A percentile compares a stretch with the other conserved stretches of the same genome.
Evolutionary conservation across 2,888 invertebrate species (phyloP).

Genomic region (Raillietiella orientalis): DNA sequence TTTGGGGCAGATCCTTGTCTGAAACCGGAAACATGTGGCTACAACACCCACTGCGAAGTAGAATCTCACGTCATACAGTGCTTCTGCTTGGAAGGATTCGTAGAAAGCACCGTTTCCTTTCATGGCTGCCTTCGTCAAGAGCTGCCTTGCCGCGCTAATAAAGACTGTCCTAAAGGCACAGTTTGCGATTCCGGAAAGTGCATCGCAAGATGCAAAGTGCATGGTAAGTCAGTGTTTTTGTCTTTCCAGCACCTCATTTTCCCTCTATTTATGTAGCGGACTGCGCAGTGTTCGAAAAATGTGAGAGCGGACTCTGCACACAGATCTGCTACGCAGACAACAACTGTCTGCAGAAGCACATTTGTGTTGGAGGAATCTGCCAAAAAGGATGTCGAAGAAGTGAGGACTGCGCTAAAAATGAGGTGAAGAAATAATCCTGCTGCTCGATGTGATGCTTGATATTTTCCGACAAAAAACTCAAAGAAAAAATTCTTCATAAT

Average conservation of each 20-base stretch:
- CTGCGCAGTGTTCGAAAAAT: slow-evolving; percentile 33
- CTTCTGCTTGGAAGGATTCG: slow-evolving; percentile 48
- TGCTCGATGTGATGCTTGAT: too few species aligned
- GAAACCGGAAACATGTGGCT: slow-evolving; percentile 35
- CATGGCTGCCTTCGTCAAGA: slow-evolving; percentile 69
- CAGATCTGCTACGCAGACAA: slow-evolving; percentile 65
- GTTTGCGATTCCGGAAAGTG: slow-evolving; percentile 45
- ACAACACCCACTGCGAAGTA: slow-evolving; percentile 39
- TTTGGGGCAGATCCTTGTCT: slow-evolving; percentile 30
- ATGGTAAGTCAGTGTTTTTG: slow-evolving; percentile 31
- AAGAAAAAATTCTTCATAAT: too few species aligned
- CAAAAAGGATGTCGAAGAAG: slow-evolving; percentile 48
- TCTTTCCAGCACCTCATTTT: background rate
- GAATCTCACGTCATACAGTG: slow-evolving; percentile 39
- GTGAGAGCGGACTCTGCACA: slow-evolving; percentile 27
- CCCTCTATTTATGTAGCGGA: background rate
- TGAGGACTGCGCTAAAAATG: slow-evolving; percentile 39
- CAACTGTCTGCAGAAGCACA: slow-evolving; percentile 62
- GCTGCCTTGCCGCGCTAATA: too few species aligned
- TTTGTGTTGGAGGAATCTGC: slow-evolving; percentile 48
- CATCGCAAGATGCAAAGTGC: slow-evolving; percentile 34
- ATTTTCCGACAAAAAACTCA: too few species aligned
- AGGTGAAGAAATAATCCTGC: too few species aligned
- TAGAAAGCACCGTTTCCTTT: slow-evolving; percentile 52
- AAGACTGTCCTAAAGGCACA: slow-evolving; percentile 39